Percentiles rank a stretch among this genome's conserved stretches.
Conservation (phyloP, 1,140 invertebrate genomes). For the Ips nitidus region DNA sequence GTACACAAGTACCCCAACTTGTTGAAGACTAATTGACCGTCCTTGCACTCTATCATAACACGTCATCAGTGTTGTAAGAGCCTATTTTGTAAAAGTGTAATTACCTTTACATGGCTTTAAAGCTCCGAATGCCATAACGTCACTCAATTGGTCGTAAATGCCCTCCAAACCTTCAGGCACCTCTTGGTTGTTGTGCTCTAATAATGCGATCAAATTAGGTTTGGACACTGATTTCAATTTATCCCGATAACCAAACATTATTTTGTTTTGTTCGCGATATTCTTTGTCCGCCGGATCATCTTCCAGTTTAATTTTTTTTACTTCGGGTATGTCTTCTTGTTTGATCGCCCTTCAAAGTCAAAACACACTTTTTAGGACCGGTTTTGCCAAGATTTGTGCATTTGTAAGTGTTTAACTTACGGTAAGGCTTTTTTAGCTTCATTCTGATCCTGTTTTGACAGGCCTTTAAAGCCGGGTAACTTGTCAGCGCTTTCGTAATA, state of each 20-base stretch:
- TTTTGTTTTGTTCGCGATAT: constrained; percentile 75
- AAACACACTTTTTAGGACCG: constrained; percentile 19
- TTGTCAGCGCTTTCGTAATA: constrained; percentile 72
- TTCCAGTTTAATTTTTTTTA: constrained; percentile 72
- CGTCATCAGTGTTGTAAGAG: no score
- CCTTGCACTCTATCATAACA: constrained; percentile 61
- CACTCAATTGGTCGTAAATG: constrained; percentile 73
- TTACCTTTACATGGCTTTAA: constrained; percentile 66
- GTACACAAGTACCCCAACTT: constrained; percentile 78
- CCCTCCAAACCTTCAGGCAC: constrained; percentile 63
- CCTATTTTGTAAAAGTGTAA: not conserved
- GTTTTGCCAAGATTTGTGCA: not conserved
- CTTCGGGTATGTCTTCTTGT: constrained; percentile 57
- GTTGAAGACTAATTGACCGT: constrained; percentile 70
- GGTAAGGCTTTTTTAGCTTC: constrained; percentile 69
- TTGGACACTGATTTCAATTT: constrained; percentile 59
- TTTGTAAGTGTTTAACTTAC: constrained; percentile 52
- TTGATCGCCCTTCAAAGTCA: constrained; percentile 57
- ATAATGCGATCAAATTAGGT: constrained; percentile 62
- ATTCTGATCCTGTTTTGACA: constrained; percentile 75
- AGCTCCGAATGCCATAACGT: constrained; percentile 86
- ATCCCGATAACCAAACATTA: constrained; percentile 70
- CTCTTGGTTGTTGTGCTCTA: constrained; percentile 74
- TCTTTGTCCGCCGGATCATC: constrained; percentile 57
- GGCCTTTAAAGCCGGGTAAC: constrained; percentile 71